Percentiles rank a stretch among this genome's conserved stretches.
Conservation (phyloP, 2,113 vertebrate genomes). For the Poeciliopsis turrubarensis region DNA sequence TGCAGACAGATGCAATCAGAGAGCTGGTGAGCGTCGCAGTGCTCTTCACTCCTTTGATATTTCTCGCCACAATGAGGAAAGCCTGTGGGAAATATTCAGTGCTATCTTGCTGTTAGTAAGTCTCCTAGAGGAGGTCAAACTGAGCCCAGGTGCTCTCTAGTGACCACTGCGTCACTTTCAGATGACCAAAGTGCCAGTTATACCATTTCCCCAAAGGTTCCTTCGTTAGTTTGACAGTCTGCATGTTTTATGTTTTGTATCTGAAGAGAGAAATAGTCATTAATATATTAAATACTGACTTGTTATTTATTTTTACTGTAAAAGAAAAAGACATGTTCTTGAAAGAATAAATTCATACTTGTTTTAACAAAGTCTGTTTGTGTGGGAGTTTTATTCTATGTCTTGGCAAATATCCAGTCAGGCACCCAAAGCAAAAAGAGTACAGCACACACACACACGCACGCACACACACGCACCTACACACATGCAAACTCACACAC, state of each 20-base stretch:
- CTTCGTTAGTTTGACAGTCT: conserved; percentile 26
- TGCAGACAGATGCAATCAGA: conserved; percentile 24
- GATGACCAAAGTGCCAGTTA: conserved; percentile 76
- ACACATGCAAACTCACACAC: neutral
- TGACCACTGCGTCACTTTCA: conserved; percentile 62
- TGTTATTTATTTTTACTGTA: conserved; percentile 63
- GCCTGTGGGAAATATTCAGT: conserved; percentile 30
- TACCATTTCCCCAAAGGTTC: conserved; percentile 51
- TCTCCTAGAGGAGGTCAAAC: conserved; percentile 68
- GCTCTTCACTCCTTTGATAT: neutral
- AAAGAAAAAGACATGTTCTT: conserved; percentile 42
- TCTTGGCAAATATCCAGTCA: conserved; percentile 45
- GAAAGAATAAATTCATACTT: conserved; percentile 76
- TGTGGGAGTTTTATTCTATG: conserved; percentile 64
- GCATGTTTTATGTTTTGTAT: conserved; percentile 54
- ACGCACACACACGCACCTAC: neutral
- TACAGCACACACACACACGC: conserved; percentile 11
- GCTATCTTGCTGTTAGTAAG: conserved; percentile 14
- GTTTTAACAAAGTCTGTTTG: conserved; percentile 60
- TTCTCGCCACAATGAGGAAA: neutral
- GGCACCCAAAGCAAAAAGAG: conserved; percentile 34
- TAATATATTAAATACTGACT: conserved; percentile 31
- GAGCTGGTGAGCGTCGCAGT: conserved; percentile 20
- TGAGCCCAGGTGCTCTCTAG: conserved; percentile 73
- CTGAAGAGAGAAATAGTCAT: conserved; percentile 22